Base-by-base conservation (phyloP, 2,888 invertebrate genomes). In the Temnothorax ravouxi region DNA sequence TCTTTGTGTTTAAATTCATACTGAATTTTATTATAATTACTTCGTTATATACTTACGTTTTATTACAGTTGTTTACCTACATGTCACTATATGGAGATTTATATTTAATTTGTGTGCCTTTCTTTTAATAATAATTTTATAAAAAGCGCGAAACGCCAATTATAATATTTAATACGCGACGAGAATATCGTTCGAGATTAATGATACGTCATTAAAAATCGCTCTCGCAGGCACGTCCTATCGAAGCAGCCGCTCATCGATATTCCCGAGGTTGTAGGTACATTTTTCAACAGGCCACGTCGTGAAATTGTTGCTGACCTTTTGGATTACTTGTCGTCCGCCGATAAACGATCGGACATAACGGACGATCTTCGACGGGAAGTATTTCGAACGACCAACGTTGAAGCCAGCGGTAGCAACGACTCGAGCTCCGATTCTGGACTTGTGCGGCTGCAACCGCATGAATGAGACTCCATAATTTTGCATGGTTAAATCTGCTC, bases 271-370 rank as follows among this genome's bases (percentile, higher is more conserved):
- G 84, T 52, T n/a, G 87, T 88, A n/a, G 93, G 92, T 13, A 80
- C 71, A 13, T 93, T 92, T 83, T 93, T 92, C 85, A 87, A 88
- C 52, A 88, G 91, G 66, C 87, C 92, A 18, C 87, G 88, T 34
- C 50, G 29, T 59, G 74, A 79, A 50, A 87, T 93, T 84, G 79
- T 89, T 21, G 44, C 25, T 34, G 92, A 93, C 61, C 88, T 93
- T 41, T 56, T 89, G 75, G 82, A 87, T 74, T 90, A 93, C 81
- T 83, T 89, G 59, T 67, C 71, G 64, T 85, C 88, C 25, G 66
- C 50, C 59, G 80, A 84, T 38, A 75, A 87, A 72, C 83, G 88
- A 61, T 69, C 61, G 62, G 38, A 34, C 61, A 61, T 81, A 59
- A 87, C 85, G 18, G 84, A 88, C 72, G 82, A 83, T 84, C 82